phyloP scores from a whole-genome alignment of 1,140 invertebrate genomes.

The Sitobion miscanthi region DNA sequence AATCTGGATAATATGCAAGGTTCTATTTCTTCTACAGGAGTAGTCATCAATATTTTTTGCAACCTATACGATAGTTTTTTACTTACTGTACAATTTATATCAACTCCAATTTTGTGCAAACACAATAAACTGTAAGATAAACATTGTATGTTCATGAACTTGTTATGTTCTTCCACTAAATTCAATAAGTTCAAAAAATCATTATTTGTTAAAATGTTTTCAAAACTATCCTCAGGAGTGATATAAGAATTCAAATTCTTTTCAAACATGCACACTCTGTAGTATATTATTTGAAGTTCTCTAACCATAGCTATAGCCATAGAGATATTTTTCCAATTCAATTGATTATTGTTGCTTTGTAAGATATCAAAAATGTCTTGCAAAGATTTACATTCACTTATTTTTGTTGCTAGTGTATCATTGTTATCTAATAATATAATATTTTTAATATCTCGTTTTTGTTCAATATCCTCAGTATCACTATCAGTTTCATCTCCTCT shows the following conservation, averaged over 20 bases:
- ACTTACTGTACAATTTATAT: not conserved
- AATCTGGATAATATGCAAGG: constrained; percentile 40
- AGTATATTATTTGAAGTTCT: constrained; percentile 51
- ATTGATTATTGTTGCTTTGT: not conserved
- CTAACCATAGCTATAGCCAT: constrained; percentile 52
- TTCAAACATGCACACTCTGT: not conserved
- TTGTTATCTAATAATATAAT: constrained; percentile 18
- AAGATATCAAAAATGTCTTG: constrained; percentile 40
- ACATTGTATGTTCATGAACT: constrained; percentile 33
- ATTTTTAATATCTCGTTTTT: constrained; percentile 34
- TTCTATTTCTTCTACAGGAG: constrained; percentile 24
- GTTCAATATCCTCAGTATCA: constrained; percentile 39
- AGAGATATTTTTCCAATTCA: constrained; percentile 49
- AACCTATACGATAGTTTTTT: constrained; percentile 18
- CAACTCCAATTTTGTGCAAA: constrained; percentile 43
- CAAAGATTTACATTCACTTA: constrained; percentile 44
- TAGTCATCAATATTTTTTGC: not conserved
- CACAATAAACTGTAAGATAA: constrained; percentile 49
- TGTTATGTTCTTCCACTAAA: constrained; percentile 33
- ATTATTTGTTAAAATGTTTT: constrained; percentile 52
- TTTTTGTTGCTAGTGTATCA: not conserved
- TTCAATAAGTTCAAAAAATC: constrained; percentile 46
- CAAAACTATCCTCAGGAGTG: not conserved
- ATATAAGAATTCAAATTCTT: constrained; percentile 20
- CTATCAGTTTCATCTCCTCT: constrained; percentile 29